Evolutionary conservation across 2,888 invertebrate species (phyloP).

Genomic region (Leucania comma): DNA sequence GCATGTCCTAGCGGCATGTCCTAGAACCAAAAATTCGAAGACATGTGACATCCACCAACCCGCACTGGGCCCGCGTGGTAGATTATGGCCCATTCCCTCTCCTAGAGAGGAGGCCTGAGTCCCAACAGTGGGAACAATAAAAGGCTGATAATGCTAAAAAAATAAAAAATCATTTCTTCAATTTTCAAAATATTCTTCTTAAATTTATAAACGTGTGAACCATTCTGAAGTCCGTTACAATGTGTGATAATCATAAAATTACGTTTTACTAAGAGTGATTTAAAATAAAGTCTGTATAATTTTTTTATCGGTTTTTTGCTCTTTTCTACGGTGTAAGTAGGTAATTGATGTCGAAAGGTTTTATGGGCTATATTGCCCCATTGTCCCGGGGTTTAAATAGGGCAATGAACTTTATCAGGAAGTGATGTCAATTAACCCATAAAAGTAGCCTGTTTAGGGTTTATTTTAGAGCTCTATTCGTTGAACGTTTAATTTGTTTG

Average conservation of each 20-base stretch:
- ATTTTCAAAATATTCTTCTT: too few relatives aligned
- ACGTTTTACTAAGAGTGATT: constrained; percentile 48
- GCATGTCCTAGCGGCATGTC: too few relatives aligned
- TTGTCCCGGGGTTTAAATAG: background rate
- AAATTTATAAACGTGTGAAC: background rate
- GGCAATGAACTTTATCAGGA: constrained; percentile 21
- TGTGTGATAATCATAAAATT: constrained; percentile 44
- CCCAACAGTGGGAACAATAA: too few relatives aligned
- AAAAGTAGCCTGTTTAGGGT: background rate
- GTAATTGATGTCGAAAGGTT: constrained; percentile 18
- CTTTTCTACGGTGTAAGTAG: background rate
- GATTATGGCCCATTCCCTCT: too few relatives aligned
- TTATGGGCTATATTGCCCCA: constrained; percentile 8
- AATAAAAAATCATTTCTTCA: too few relatives aligned
- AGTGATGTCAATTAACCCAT: background rate
- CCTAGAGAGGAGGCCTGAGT: too few relatives aligned
- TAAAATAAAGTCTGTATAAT: constrained; percentile 39
- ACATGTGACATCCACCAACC: too few relatives aligned
- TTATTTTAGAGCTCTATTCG: background rate
- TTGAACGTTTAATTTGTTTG: background rate
- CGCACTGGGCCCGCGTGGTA: too few relatives aligned
- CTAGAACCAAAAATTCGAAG: too few relatives aligned
- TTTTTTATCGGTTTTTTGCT: constrained; percentile 5
- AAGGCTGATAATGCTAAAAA: too few relatives aligned
- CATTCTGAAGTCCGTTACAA: constrained; percentile 30